phyloP scores from a whole-genome alignment of 2,888 invertebrate species.

The Euclidia mi region DNA sequence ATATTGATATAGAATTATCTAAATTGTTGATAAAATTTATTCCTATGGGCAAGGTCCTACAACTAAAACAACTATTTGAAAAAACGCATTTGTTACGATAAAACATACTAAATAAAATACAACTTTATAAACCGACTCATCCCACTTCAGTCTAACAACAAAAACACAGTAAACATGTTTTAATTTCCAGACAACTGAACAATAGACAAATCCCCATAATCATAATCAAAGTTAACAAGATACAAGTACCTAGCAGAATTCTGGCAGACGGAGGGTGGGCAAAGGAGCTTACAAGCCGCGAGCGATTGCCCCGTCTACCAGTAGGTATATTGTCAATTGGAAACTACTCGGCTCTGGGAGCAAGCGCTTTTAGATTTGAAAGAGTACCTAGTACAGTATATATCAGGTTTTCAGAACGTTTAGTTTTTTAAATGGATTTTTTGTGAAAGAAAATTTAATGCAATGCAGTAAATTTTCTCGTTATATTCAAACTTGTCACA shows the following conservation, averaged over 20 bases:
- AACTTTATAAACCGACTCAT: no score
- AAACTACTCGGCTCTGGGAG: constrained; percentile 78
- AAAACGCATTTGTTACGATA: no score
- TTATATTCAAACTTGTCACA: no score
- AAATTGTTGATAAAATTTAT: no score
- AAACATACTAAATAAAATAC: no score
- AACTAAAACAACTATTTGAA: no score
- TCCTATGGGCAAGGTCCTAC: no score
- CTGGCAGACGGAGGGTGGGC: constrained; percentile 48
- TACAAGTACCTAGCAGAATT: constrained; percentile 54
- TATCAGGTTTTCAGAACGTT: constrained; percentile 46
- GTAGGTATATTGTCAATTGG: constrained; percentile 86
- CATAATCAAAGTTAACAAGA: constrained; percentile 50
- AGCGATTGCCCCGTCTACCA: constrained; percentile 78
- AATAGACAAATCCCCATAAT: constrained; percentile 36
- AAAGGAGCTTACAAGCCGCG: constrained; percentile 79
- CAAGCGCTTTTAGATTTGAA: constrained; percentile 84
- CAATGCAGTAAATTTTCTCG: no score
- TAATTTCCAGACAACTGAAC: neutral
- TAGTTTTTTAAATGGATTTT: neutral
- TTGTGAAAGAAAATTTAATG: no score
- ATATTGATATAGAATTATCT: no score
- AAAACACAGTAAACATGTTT: no score
- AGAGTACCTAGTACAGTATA: constrained; percentile 74
- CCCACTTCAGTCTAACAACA: no score